These are phyloP conservation scores for Mastacembelus armatus DNA, from an alignment of 2,797 vertebrate species.

Conservation along the genomic window DNA sequence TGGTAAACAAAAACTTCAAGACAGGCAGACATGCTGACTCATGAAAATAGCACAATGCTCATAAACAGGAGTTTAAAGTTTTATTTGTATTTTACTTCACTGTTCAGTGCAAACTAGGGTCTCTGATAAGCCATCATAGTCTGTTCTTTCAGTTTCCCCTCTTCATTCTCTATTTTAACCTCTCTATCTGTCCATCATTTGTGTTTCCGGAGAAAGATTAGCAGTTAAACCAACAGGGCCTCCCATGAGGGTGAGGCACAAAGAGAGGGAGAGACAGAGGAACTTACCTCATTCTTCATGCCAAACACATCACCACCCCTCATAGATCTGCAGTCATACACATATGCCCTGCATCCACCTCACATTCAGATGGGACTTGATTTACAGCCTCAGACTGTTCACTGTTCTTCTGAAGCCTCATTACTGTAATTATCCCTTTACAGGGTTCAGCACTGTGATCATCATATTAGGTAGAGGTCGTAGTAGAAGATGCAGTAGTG, in stretches of 20 bases:
- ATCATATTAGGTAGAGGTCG: constrained; percentile 6
- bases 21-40: constrained; percentile 64
- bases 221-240: constrained; percentile 82
- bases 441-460: constrained; percentile 28
- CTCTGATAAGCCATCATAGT: neutral
- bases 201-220: constrained; percentile 82
- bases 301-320: constrained; percentile 52
- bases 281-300: constrained; percentile 82
- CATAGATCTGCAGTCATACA: constrained; percentile 42
- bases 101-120: neutral
- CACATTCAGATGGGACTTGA: constrained; percentile 34
- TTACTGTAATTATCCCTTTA: constrained; percentile 13
- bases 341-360: constrained; percentile 28
- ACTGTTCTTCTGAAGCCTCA: neutral
- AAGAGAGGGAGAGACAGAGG: constrained; percentile 78
- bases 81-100: constrained; percentile 5
- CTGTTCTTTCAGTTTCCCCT: constrained; percentile 51
- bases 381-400: neutral
- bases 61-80: constrained; percentile 25
- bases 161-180: constrained; percentile 71
- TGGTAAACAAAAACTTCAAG: constrained; percentile 68
- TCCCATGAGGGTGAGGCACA: constrained; percentile 78
- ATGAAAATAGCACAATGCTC: constrained; percentile 34
- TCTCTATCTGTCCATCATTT: constrained; percentile 78
- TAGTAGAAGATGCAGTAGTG: neutral